A percentile compares a stretch with the other conserved stretches of the same genome.
phyloP scores from a whole-genome alignment of 2,888 invertebrate genomes.

The Scaptomyza parva region DNA sequence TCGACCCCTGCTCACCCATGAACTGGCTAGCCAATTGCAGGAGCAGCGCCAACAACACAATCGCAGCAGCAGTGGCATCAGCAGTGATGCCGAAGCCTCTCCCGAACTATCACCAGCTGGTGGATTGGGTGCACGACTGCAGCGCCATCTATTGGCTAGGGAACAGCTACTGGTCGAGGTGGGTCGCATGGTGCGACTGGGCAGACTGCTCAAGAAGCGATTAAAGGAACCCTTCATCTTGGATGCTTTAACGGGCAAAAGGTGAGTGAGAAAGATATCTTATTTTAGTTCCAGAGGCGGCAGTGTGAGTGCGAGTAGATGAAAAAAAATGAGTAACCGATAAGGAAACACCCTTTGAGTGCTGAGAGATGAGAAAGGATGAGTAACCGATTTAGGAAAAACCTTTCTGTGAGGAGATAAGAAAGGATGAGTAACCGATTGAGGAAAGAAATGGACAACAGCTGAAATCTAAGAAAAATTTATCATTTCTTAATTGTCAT shows the following conservation, averaged over 20 bases:
- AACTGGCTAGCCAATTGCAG: constrained; percentile 63
- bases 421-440: neutral
- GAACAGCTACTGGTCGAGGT: constrained; percentile 89
- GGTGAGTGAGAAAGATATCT: constrained; percentile 64
- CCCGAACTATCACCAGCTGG: constrained; percentile 50
- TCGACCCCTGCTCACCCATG: constrained; percentile 86
- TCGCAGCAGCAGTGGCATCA: constrained; percentile 69
- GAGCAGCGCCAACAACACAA: constrained; percentile 71
- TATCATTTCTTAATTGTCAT: neutral
- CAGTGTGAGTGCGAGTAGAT: constrained; percentile 14
- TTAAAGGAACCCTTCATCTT: constrained; percentile 87
- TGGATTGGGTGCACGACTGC: constrained; percentile 80
- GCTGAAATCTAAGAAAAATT: neutral
- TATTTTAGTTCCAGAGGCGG: neutral
- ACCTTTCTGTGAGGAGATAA: constrained; percentile 11
- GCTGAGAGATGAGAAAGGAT: too few species aligned
- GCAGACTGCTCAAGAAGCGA: constrained; percentile 88
- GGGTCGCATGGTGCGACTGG: constrained; percentile 89
- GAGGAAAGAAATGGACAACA: neutral
- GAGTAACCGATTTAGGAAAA: too few species aligned
- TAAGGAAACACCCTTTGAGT: too few species aligned
- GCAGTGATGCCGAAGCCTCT: constrained; percentile 67
- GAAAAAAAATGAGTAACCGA: constrained; percentile 1
- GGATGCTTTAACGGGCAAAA: constrained; percentile 82
- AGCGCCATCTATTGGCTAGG: constrained; percentile 87